Evolutionary conservation across 2,888 invertebrate species (phyloP).

Genomic region (Eueremaeus valkanovi): DNA sequence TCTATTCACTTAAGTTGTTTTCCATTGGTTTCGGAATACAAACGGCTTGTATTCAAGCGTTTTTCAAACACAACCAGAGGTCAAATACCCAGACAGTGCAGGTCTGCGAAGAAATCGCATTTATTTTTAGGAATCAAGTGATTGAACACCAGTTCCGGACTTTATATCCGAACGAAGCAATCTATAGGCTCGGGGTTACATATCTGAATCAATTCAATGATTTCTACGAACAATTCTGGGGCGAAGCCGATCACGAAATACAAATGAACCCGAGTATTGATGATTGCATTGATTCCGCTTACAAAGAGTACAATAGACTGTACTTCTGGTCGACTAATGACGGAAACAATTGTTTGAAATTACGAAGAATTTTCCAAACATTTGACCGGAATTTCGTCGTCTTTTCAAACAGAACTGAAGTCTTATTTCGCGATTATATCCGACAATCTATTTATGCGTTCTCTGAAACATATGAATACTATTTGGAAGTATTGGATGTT

Average conservation of each 20-base stretch:
- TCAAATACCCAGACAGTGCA: neutral
- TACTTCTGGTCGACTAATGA: neutral
- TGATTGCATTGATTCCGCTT: neutral
- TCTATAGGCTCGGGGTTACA: neutral
- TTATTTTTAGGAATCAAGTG: neutral
- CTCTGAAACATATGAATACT: neutral
- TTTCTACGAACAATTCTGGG: neutral
- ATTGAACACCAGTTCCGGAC: neutral
- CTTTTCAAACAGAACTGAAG: neutral
- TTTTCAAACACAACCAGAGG: neutral
- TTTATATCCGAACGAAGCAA: neutral
- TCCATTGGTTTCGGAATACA: neutral
- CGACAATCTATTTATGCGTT: neutral
- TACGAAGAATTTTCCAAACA: neutral
- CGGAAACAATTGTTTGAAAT: neutral
- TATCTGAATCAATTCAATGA: neutral
- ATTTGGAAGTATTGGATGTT: neutral
- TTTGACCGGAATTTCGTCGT: no score
- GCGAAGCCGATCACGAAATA: neutral
- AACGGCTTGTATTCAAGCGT: neutral
- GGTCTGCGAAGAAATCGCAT: neutral
- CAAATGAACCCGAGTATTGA: neutral
- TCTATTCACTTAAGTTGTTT: neutral
- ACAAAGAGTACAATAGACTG: neutral
- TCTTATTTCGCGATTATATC: neutral